Evolutionary conservation across 2,888 invertebrate species (phyloP).

Genomic region (Cataglyphis rosenhaueri): DNA sequence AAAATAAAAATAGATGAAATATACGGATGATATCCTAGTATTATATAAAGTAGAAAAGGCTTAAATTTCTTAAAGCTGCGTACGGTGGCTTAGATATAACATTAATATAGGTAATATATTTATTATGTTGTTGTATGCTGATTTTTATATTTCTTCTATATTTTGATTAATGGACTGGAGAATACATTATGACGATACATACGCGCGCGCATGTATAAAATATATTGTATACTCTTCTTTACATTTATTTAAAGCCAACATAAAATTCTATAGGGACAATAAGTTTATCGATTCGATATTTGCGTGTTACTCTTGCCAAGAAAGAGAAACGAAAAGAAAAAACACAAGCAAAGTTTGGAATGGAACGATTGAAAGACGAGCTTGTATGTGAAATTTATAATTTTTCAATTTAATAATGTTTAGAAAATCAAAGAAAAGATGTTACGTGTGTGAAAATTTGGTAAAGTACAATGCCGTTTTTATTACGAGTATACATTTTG

Average conservation of each 20-base stretch:
- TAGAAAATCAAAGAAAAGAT: conserved; percentile 20
- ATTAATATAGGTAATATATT: conserved; percentile 5
- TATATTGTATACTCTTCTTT: conserved; percentile 20
- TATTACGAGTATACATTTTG: background rate
- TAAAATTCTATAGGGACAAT: conserved; percentile 30
- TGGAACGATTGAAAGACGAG: conserved; percentile 11
- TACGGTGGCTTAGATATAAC: background rate
- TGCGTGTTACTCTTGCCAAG: conserved; percentile 40
- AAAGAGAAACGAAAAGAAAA: conserved; percentile 4
- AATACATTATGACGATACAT: background rate
- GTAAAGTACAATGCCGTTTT: background rate
- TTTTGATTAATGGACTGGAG: conserved; percentile 14
- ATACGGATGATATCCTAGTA: background rate
- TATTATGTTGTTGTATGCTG: background rate
- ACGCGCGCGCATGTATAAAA: background rate
- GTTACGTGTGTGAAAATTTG: background rate
- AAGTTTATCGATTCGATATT: conserved; percentile 41
- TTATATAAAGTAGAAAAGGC: background rate
- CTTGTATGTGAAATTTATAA: conserved; percentile 51
- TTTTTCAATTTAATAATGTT: conserved; percentile 44
- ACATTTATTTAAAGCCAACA: conserved; percentile 47
- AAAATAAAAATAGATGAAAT: no score
- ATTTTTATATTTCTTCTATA: background rate
- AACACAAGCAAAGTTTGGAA: conserved; percentile 6
- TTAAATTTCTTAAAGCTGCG: background rate